These are phyloP conservation scores for Neogale vison DNA, from an alignment of 2,113 vertebrate species.

Conservation along the genomic window DNA sequence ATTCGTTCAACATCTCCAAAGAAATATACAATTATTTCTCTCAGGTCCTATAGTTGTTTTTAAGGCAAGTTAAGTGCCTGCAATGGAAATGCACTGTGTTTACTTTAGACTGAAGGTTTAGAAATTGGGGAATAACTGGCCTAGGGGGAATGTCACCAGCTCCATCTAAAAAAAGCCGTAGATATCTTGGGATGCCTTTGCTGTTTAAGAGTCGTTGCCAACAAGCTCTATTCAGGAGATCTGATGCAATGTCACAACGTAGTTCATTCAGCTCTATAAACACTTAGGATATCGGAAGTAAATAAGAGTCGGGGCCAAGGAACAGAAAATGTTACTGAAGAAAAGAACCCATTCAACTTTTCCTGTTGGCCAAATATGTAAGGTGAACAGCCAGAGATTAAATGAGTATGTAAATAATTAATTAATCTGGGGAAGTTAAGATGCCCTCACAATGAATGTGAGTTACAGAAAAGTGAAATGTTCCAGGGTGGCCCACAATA, in stretches of 20 bases:
- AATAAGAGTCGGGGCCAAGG: neutral
- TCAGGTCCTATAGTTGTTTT: conserved; percentile 57
- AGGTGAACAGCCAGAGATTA: conserved; percentile 1
- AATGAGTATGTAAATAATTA: neutral
- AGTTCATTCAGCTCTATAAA: conserved; percentile 70
- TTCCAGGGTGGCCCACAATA: neutral
- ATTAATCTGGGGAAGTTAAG: neutral
- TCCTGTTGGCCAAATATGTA: neutral
- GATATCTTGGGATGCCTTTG: conserved; percentile 75
- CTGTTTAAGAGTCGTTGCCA: conserved; percentile 60
- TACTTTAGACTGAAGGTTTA: conserved; percentile 65
- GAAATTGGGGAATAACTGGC: conserved; percentile 74
- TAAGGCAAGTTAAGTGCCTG: conserved; percentile 44
- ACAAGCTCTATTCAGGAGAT: conserved; percentile 73
- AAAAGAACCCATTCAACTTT: neutral
- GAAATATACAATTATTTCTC: conserved; percentile 33
- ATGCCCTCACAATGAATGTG: neutral
- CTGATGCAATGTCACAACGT: conserved; percentile 72
- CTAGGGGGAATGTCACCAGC: conserved; percentile 70
- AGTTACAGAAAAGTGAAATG: conserved; percentile 7
- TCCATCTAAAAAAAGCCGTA: conserved; percentile 70
- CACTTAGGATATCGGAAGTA: conserved; percentile 33
- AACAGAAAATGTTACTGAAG: conserved; percentile 13
- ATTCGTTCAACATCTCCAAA: conserved; percentile 22
- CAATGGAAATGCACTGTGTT: conserved; percentile 79